Conservation (phyloP, 2,888 invertebrate species). For the Cerastis leucographa region DNA sequence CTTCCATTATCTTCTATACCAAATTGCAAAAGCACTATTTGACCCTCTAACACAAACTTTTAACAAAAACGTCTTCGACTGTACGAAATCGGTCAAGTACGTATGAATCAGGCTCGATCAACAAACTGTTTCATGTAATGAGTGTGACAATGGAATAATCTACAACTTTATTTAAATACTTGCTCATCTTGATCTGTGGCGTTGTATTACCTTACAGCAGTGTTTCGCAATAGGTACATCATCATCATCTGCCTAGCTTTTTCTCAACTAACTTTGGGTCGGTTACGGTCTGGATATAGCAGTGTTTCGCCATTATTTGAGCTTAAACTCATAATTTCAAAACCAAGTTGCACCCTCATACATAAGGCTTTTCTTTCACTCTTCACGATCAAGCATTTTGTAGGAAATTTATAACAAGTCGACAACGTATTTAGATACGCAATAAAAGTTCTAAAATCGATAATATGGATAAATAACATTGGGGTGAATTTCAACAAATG, state of each 20-base stretch:
- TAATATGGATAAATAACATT: too few species aligned
- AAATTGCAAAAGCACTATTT: too few species aligned
- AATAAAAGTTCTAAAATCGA: too few species aligned
- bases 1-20: too few species aligned
- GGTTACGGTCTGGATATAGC: too few species aligned
- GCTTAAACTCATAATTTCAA: background rate
- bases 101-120: constrained; percentile 18
- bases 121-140: constrained; percentile 26
- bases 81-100: constrained; percentile 19
- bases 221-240: background rate
- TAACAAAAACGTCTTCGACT: background rate
- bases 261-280: too few species aligned
- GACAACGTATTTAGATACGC: too few species aligned
- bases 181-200: constrained; percentile 42
- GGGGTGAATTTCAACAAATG: too few species aligned
- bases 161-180: constrained; percentile 50
- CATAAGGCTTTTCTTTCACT: background rate
- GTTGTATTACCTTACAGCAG: background rate
- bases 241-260: too few species aligned
- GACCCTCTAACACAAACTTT: background rate
- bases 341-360: background rate
- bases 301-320: background rate
- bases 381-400: background rate
- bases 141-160: constrained; percentile 11
- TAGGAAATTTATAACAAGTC: background rate